phyloP scores from a whole-genome alignment of 1,140 invertebrate species.

The Diabrotica virgifera region DNA sequence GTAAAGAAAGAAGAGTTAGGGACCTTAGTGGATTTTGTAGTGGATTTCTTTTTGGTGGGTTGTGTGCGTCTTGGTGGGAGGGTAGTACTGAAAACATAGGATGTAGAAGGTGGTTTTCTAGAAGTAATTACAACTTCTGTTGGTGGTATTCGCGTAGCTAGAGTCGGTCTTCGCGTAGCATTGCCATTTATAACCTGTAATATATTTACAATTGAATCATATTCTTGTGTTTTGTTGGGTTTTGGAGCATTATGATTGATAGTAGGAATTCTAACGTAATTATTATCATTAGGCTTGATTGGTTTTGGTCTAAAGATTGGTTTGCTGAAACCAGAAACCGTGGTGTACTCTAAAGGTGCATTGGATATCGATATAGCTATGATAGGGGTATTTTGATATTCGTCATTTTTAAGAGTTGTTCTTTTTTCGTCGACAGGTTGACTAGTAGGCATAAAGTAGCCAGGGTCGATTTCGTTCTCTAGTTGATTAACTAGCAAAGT shows the following conservation, averaged over 20 bases:
- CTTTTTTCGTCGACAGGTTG: constrained; percentile 36
- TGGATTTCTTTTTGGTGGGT: constrained; percentile 15
- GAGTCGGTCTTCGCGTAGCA: constrained; percentile 27
- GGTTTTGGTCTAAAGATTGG: constrained; percentile 44
- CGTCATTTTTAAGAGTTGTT: constrained; percentile 37
- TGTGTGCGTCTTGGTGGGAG: constrained; percentile 42
- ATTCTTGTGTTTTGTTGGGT: constrained; percentile 45
- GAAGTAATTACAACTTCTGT: constrained; percentile 23
- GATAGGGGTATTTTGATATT: constrained; percentile 36
- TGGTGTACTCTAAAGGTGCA: constrained; percentile 38
- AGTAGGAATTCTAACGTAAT: constrained; percentile 54
- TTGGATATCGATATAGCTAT: constrained; percentile 43
- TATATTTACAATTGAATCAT: constrained; percentile 52
- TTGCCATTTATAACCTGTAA: constrained; percentile 46
- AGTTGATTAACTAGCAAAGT: constrained; percentile 64
- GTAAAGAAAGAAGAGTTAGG: constrained; percentile 19
- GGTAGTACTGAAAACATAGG: constrained; percentile 54
- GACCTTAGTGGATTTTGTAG: constrained; percentile 23
- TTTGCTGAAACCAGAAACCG: constrained; percentile 31
- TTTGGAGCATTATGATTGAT: constrained; percentile 49
- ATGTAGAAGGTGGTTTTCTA: constrained; percentile 36
- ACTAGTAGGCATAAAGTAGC: constrained; percentile 54
- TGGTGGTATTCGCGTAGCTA: constrained; percentile 20
- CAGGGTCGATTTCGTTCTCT: constrained; percentile 61
- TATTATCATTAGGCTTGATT: constrained; percentile 40